phyloP scores from a whole-genome alignment of 2,888 invertebrate species.

The Octodonta nipae region DNA sequence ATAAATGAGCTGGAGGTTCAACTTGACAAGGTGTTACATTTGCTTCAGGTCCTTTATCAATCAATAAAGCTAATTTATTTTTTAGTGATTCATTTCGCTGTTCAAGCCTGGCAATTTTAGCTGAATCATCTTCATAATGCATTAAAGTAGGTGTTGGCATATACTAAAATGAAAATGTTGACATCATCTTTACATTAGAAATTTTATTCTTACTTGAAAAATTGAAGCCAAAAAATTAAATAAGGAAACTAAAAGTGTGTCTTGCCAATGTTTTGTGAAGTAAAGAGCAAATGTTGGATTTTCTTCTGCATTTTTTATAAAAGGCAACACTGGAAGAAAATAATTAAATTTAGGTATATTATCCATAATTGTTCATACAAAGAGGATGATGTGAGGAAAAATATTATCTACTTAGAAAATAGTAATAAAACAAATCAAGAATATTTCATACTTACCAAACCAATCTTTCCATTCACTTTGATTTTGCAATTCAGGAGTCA shows the following conservation, averaged over 20 bases:
- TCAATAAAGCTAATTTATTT: slow-evolving; percentile 40
- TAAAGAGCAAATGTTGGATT: slow-evolving; percentile 74
- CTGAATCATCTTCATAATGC: slow-evolving; percentile 74
- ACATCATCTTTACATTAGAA: too few species aligned
- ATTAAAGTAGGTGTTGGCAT: slow-evolving; percentile 77
- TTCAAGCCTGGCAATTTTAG: slow-evolving; percentile 63
- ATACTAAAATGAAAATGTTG: slow-evolving; percentile 42
- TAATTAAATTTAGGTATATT: slow-evolving; percentile 4
- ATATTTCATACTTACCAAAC: slow-evolving; percentile 64
- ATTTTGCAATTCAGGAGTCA: slow-evolving; percentile 74
- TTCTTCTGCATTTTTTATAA: slow-evolving; percentile 82
- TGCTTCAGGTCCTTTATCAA: slow-evolving; percentile 33
- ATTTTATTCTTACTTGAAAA: slow-evolving; percentile 44
- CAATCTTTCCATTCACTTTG: slow-evolving; percentile 93
- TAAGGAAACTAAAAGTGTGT: slow-evolving; percentile 76
- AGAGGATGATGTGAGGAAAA: too few species aligned
- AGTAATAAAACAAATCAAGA: neutral
- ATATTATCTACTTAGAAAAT: too few species aligned
- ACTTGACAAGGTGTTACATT: slow-evolving; percentile 49
- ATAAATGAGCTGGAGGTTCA: slow-evolving; percentile 62
- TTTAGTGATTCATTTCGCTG: slow-evolving; percentile 68
- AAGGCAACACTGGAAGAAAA: slow-evolving; percentile 66
- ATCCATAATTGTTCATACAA: too few species aligned
- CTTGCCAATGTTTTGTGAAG: slow-evolving; percentile 91
- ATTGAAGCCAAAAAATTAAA: slow-evolving; percentile 88